Conservation (phyloP, 2,113 vertebrate species). For the Delphinapterus leucas region DNA sequence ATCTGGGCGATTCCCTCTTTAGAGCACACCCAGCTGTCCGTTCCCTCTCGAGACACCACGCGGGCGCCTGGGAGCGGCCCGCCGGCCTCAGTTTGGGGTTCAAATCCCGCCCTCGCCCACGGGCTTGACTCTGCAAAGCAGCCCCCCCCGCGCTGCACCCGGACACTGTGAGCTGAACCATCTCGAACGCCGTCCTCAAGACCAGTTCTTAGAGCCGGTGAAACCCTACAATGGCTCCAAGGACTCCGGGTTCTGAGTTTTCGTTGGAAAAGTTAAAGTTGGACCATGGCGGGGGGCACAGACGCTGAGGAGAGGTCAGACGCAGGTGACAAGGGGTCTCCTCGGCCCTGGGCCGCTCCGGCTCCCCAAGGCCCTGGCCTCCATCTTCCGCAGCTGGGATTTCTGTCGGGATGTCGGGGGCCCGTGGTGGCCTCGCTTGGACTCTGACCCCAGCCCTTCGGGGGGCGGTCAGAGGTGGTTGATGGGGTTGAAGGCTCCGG, state of each 20-base stretch:
- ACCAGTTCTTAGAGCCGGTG: slow-evolving; percentile 26
- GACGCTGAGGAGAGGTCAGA: slow-evolving; percentile 34
- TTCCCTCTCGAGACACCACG: accelerated
- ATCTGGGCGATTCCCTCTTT: not conserved
- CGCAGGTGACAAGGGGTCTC: slow-evolving; percentile 9
- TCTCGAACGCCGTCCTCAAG: not conserved
- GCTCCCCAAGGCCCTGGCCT: slow-evolving; percentile 70
- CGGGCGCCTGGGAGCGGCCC: not conserved
- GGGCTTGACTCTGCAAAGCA: accelerated
- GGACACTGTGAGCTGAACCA: not conserved
- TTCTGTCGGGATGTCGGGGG: slow-evolving; percentile 66
- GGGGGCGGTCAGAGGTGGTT: slow-evolving; percentile 92
- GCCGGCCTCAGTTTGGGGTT: not conserved
- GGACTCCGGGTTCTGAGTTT: slow-evolving; percentile 60
- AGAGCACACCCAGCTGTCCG: not conserved
- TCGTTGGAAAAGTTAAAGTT: slow-evolving; percentile 57
- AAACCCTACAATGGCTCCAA: not conserved
- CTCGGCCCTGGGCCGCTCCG: slow-evolving; percentile 52
- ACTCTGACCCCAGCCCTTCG: slow-evolving; percentile 67
- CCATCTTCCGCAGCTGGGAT: slow-evolving; percentile 70
- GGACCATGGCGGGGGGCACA: not conserved
- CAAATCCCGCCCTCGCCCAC: not conserved
- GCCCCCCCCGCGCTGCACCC: not conserved
- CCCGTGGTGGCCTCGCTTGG: slow-evolving; percentile 64
- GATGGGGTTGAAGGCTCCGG: slow-evolving; percentile 95